phyloP scores from a whole-genome alignment of 2,113 vertebrate genomes.

The Pao palembangensis region DNA sequence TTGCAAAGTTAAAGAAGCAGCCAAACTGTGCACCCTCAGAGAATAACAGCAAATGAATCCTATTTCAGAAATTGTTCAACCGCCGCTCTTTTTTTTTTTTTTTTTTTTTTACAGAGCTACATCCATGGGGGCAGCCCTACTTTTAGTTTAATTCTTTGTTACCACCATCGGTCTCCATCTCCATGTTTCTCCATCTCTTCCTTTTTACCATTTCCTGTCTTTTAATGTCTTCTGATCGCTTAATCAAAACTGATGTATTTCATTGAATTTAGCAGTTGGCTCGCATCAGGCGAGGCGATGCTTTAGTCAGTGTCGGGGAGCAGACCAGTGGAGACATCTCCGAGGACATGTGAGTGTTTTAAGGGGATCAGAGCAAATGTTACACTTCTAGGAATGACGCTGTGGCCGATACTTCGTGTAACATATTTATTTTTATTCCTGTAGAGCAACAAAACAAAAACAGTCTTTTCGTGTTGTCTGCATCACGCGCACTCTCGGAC shows the following conservation, averaged over 20 bases:
- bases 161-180: conserved; percentile 29
- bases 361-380: conserved; percentile 12
- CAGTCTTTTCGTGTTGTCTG: too few species aligned
- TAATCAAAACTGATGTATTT: conserved; percentile 27
- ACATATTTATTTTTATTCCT: too few species aligned
- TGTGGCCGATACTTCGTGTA: too few species aligned
- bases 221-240: conserved; percentile 44
- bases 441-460: too few species aligned
- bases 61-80: conserved; percentile 36
- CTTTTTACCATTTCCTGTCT: conserved; percentile 33
- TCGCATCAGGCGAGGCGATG: conserved; percentile 1
- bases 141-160: conserved; percentile 51
- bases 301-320: conserved; percentile 3
- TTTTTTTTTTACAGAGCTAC: conserved; percentile 27
- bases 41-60: conserved; percentile 22
- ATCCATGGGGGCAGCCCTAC: conserved; percentile 54
- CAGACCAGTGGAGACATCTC: conserved; percentile 6
- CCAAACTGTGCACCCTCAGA: conserved; percentile 30
- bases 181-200: conserved; percentile 29
- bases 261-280: conserved; percentile 7
- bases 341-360: conserved; percentile 1
- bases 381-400: too few species aligned
- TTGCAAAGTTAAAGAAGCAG: conserved; percentile 9
- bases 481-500: too few species aligned
- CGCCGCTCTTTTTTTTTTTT: conserved; percentile 45